phyloP scores from a whole-genome alignment of 2,888 invertebrate genomes.

The Cataglyphis altisquamis region DNA sequence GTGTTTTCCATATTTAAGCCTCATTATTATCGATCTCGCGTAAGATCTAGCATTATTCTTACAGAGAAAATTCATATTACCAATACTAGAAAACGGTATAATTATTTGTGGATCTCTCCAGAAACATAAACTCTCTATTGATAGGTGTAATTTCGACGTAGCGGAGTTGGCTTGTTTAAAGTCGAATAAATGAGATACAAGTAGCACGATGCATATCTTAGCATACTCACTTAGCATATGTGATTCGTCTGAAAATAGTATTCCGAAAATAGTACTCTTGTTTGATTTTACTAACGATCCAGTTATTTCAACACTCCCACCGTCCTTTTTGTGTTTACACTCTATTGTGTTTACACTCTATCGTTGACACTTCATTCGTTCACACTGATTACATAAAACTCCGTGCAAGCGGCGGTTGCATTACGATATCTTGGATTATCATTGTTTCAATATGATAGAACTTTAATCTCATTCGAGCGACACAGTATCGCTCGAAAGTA shows the following conservation, averaged over 20 bases:
- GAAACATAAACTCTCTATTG: constrained; percentile 28
- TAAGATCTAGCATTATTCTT: background rate
- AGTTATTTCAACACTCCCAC: background rate
- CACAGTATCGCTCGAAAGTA: background rate
- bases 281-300: constrained; percentile 24
- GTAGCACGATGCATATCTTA: constrained; percentile 14
- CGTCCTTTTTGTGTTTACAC: constrained; percentile 7
- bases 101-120: constrained; percentile 29
- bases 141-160: constrained; percentile 29
- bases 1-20: background rate
- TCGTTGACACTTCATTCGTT: background rate
- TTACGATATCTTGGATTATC: constrained; percentile 5
- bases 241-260: constrained; percentile 26
- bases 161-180: constrained; percentile 7
- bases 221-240: constrained; percentile 1
- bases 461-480: constrained; percentile 14
- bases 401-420: background rate
- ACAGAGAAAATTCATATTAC: background rate
- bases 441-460: background rate
- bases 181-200: constrained; percentile 13
- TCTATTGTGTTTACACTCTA: constrained; percentile 23
- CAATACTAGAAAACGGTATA: background rate
- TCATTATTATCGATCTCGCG: background rate
- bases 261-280: constrained; percentile 10
- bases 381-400: background rate